Base-by-base conservation (phyloP, 1,140 invertebrate genomes). In the Cyphomyrmex costatus region DNA sequence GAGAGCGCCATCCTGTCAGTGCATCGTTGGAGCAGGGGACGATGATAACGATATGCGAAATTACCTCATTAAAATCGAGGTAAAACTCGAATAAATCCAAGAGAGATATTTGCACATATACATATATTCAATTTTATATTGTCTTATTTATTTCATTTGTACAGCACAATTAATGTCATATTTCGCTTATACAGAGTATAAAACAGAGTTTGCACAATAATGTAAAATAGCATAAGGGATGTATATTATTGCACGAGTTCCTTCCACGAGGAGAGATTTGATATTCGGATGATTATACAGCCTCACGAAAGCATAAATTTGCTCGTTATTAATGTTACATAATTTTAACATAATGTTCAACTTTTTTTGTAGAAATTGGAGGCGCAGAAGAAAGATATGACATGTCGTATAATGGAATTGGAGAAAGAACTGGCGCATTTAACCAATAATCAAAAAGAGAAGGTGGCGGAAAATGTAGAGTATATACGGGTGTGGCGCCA, bases 401-500 rank as follows among this genome's bases (percentile, higher is more conserved):
- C 80, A 0, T 78, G 63, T 33, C 90, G 89, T 58, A 94, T 95
- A 58, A 24, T 74, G 3, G 88, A 94, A n/a, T 53, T 95, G 19
- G 94, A 95, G 76, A 89, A 90, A 63, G 89, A 94, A 36, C 63
- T 95, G 27, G 89, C 88, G 14, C 79, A 42, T 33, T 49, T 85
- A 6, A 65, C 85, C 0, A 91, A 74, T 27, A 93, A 86, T 83
- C 92, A 92, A 8, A 92, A 92, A 21, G 92, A 93, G 79, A 95
- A 94, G 80, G 91, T 93, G 0, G 91, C 92, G 0, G 95, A 95
- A 33, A 95, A 95, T 80, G 90, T 95, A 7, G 94, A 95, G 36
- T 93, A 94, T 53, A 95, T 95, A 80, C 91, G 91, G 30, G 70
- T 94, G 19, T 94, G 93, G 93, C 91, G 94, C 24, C 92, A 95